These are phyloP conservation scores for Xenops minutus DNA, from an alignment of 2,797 vertebrate species.

Conservation along the genomic window DNA sequence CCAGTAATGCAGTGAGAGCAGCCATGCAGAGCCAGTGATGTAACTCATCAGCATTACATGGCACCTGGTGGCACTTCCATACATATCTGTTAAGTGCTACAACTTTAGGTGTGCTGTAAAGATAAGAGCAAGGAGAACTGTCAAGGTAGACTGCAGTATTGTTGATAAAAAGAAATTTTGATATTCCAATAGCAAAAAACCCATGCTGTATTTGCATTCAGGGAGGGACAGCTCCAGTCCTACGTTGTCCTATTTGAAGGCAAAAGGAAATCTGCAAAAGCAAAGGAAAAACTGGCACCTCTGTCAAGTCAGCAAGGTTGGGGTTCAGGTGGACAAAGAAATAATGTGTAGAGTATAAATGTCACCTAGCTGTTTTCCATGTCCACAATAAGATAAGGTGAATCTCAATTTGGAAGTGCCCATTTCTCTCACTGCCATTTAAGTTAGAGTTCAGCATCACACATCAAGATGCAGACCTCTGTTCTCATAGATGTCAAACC, in stretches of 20 bases:
- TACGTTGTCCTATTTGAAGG: neutral
- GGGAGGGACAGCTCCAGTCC: neutral
- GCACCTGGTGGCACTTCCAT: neutral
- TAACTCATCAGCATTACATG: neutral
- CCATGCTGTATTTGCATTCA: neutral
- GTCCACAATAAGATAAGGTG: neutral
- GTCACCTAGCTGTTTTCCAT: neutral
- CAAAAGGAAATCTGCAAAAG: neutral
- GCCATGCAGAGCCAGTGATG: neutral
- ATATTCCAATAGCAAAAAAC: neutral
- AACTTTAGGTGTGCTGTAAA: neutral
- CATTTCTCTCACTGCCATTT: neutral
- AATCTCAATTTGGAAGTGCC: neutral
- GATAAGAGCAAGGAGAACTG: neutral
- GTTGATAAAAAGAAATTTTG: neutral
- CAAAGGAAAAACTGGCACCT: neutral
- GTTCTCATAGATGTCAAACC: neutral
- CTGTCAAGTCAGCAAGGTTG: neutral
- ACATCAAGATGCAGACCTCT: neutral
- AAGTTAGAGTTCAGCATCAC: neutral
- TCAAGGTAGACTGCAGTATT: neutral
- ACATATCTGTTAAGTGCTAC: fast-evolving
- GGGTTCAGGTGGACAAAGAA: neutral
- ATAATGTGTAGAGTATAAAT: neutral
- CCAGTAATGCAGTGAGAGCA: fast-evolving